Evolutionary conservation across 2,888 invertebrate species (phyloP).

Genomic region (Thymelicus acteon): DNA sequence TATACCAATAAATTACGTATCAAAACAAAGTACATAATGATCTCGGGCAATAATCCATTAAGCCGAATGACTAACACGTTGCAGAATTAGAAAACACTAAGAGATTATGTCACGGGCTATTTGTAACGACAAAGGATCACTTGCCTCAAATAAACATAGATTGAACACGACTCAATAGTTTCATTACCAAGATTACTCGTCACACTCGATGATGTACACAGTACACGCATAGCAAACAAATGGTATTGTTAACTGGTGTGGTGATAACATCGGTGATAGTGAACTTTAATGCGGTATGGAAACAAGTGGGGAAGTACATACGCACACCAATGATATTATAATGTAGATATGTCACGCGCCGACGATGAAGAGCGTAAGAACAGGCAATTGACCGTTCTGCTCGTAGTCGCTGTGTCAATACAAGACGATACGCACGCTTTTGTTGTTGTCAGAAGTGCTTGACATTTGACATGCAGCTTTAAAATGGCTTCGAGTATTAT

Average conservation of each 20-base stretch:
- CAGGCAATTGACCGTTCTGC: too few relatives aligned
- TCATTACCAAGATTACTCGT: slow-evolving; percentile 30
- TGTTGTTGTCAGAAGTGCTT: too few relatives aligned
- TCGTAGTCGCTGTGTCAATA: too few relatives aligned
- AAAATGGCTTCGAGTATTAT: too few relatives aligned
- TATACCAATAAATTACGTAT: slow-evolving; percentile 9
- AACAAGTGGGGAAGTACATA: neutral
- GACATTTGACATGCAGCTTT: too few relatives aligned
- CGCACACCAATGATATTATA: too few relatives aligned
- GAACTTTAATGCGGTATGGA: neutral
- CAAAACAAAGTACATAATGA: slow-evolving; percentile 13
- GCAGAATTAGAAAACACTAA: slow-evolving; percentile 33
- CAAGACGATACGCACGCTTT: too few relatives aligned
- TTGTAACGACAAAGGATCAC: slow-evolving; percentile 30
- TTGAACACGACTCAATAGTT: slow-evolving; percentile 21
- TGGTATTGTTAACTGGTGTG: neutral
- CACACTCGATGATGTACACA: too few relatives aligned
- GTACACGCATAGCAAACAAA: neutral
- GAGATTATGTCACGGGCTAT: slow-evolving; percentile 36
- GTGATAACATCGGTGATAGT: neutral
- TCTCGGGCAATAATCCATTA: slow-evolving; percentile 24
- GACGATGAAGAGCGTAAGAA: too few relatives aligned
- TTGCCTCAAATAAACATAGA: slow-evolving; percentile 25
- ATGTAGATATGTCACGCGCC: too few relatives aligned
- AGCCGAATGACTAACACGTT: slow-evolving; percentile 25